Evolutionary conservation across 2,113 vertebrate genomes (phyloP), one percentile per base, ranked within the genome.

Genomic region (Porphyrio hochstetteri): DNA sequence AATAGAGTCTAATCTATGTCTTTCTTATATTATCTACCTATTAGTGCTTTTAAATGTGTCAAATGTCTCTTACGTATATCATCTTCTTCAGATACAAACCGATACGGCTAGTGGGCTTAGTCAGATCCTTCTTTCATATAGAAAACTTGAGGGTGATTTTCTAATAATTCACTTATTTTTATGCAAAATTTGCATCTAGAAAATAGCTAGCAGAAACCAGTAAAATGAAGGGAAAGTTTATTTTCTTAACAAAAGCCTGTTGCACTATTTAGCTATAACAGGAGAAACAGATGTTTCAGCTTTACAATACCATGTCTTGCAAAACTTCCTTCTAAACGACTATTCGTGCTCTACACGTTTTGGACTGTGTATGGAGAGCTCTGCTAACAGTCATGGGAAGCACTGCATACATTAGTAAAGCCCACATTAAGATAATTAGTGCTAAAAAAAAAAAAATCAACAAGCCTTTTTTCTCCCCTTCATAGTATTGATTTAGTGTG

Each of bases 351-450:
- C 78, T 79, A 59, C 88, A 93, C 89, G 91, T 85, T 94, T 93
- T 95, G 94, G 86, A 96, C 86, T 61, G 77, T 46, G 86, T 76
- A 85, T 31, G 70, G 40, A 70, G 48, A 87, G 91, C 67, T 95
- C 93, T 95, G 93, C 82, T 94, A 92, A 68, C 57, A 95, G 88
- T 87, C 86, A 82, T 35, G 46, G 69, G 81, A 95, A 92, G 86
- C 84, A 77, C 3, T 84, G 94, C 93, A 93, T 89, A 92, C 81
- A 80, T 94, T 93, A 92, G 61, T 85, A 82, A 92, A 95, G 75
- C 77, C 89, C 93, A 94, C 91, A 95, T 74, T 87, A 92, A 89
- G 86, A 92, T 92, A 96, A 95, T 95, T 93, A 95, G 88, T 2
- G 7, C 81, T 86, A 93, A 93, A 93, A 93, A 83, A 91, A 93